Percentiles rank a stretch among this genome's conserved stretches.
These are phyloP conservation scores for Unio delphinus DNA, from an alignment of 2,888 invertebrate genomes.

Conservation along the genomic window DNA sequence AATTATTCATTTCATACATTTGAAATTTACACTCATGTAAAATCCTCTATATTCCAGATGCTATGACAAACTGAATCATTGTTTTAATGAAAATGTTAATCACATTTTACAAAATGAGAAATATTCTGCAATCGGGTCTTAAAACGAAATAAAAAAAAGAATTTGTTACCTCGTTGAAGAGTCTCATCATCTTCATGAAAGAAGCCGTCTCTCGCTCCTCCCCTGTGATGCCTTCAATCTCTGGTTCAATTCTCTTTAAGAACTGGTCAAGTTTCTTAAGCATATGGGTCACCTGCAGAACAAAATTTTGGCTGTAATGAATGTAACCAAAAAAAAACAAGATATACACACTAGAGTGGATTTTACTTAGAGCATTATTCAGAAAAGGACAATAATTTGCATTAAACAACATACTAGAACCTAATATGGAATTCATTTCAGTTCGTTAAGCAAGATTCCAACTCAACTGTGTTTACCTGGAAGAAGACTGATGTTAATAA, in stretches of 20 bases:
- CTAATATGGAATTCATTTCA: too few relatives aligned
- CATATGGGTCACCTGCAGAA: constrained; percentile 52
- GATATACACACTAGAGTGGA: too few relatives aligned
- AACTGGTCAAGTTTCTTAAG: constrained; percentile 66
- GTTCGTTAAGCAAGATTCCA: too few relatives aligned
- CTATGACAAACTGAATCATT: constrained; percentile 1
- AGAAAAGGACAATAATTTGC: too few relatives aligned
- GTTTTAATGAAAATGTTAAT: not conserved
- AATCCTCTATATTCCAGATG: not conserved
- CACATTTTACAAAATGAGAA: not conserved
- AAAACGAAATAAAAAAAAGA: not conserved
- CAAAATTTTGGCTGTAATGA: not conserved
- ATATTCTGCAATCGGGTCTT: not conserved
- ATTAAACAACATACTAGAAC: too few relatives aligned
- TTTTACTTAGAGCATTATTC: too few relatives aligned
- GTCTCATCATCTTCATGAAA: constrained; percentile 72
- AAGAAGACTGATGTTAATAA: too few relatives aligned
- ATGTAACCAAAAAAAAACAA: too few relatives aligned
- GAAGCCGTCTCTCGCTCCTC: constrained; percentile 70
- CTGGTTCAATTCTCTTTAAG: constrained; percentile 69
- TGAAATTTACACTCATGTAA: not conserved
- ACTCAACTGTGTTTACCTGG: too few relatives aligned
- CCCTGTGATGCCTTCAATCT: constrained; percentile 71
- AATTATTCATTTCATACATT: not conserved
- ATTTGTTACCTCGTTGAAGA: constrained; percentile 68